Evolutionary conservation across 37 sponge, comb jelly and placozoan species (phyloP).

Genomic region (Halichondria panicea): DNA sequence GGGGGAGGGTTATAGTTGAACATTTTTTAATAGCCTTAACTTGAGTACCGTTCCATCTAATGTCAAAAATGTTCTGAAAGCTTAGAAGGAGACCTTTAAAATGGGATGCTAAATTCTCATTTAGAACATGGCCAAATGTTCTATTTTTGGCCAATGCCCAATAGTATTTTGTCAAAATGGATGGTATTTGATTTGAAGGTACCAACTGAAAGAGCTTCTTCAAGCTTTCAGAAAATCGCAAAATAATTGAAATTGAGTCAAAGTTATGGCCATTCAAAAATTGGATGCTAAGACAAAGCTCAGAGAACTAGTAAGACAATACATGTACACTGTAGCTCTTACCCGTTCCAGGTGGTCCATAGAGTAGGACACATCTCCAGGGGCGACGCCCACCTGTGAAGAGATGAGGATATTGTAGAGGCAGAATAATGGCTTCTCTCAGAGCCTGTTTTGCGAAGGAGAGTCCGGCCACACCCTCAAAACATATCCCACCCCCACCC

Average conservation of each 20-base stretch:
- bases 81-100: too few relatives aligned
- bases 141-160: too few relatives aligned
- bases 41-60: too few relatives aligned
- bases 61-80: too few relatives aligned
- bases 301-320: not conserved
- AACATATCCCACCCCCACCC: constrained; percentile 1
- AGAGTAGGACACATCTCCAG: constrained; percentile 81
- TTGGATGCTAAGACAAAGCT: not conserved
- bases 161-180: too few relatives aligned
- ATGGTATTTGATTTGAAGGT: too few relatives aligned
- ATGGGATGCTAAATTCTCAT: too few relatives aligned
- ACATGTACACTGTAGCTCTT: not conserved
- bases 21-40: too few relatives aligned
- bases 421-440: constrained; percentile 75
- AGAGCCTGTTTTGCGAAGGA: constrained; percentile 71
- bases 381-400: constrained; percentile 67
- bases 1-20: too few relatives aligned
- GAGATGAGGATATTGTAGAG: constrained; percentile 63
- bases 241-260: not conserved
- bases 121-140: too few relatives aligned
- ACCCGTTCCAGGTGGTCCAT: constrained; percentile 93
- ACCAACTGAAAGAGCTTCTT: too few relatives aligned
- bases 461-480: constrained; percentile 73
- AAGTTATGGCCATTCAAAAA: not conserved
- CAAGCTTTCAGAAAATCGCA: not conserved